phyloP scores from a whole-genome alignment of 2,797 vertebrate genomes.

The Sebastiscus albofasciatus region DNA sequence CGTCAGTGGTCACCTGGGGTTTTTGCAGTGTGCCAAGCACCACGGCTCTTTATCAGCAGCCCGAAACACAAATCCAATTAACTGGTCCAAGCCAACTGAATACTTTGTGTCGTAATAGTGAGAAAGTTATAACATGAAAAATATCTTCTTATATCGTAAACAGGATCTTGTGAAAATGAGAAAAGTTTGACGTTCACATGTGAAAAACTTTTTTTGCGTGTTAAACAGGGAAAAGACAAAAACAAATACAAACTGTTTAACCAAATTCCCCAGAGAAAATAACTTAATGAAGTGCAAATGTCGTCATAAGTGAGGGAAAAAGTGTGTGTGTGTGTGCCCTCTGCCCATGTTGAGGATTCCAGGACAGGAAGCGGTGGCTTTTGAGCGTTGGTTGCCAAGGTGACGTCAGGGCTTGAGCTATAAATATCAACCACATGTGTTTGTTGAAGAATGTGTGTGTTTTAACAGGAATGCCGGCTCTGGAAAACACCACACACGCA shows the following conservation, averaged over 20 bases:
- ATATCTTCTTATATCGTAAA: neutral
- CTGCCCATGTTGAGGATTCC: constrained; percentile 4
- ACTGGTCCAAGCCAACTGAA: neutral
- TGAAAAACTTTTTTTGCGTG: too few relatives aligned
- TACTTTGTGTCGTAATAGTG: neutral
- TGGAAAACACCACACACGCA: constrained; percentile 10
- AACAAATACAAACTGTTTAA: neutral
- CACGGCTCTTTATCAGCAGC: neutral
- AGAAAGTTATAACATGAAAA: neutral
- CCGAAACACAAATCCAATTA: neutral
- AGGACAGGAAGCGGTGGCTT: constrained; percentile 49
- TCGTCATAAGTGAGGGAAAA: neutral
- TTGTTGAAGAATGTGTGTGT: constrained; percentile 60
- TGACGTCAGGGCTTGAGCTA: constrained; percentile 60
- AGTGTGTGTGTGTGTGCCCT: neutral
- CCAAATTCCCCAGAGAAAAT: neutral
- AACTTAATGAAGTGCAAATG: neutral
- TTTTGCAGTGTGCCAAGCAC: neutral
- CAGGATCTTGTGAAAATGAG: neutral
- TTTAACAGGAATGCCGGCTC: constrained; percentile 29
- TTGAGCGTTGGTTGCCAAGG: constrained; percentile 24
- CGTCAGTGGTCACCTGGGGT: neutral
- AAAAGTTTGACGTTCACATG: neutral
- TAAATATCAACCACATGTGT: constrained; percentile 67
- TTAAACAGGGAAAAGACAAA: neutral